Base-by-base conservation (phyloP, 2,113 vertebrate species). In the Lutjanus erythropterus region DNA sequence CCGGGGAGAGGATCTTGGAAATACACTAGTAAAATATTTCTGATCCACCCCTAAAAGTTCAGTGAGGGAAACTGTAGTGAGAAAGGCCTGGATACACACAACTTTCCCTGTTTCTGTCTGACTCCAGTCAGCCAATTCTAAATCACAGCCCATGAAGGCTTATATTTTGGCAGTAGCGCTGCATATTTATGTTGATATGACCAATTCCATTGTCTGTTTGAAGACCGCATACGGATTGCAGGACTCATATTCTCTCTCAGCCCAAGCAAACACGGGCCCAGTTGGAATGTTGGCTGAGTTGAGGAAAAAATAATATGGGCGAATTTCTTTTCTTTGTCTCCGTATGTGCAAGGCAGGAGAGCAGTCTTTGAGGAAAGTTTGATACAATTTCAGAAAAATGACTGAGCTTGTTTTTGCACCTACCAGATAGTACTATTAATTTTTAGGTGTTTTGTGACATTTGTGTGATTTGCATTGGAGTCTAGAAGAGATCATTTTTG, bases 371-470 rank as follows among this genome's bases (percentile, higher is more conserved):
- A 65, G 53, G 58, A 78, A 60, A 52, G 42, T 86, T 60, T 65
- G 39, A 69, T 69, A 65, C 74, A 61, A 59, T 60, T 83, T 42
- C 53, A 56, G 70, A 71, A 59, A 78, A 74, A 69, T 39, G 44
- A 74, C 61, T 31, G 70, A 83, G 46, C 71, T 87, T 86, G 65
- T 81, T 68, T n/a, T 82, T 86, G 84, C 81, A 90, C 84, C 81
- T 83, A 69, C 80, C 75, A 85, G 83, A 78, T 73, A 75, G 41
- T 84, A 75, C 64, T 78, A 44, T 84, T 84, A 37, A 80, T 88
- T 80, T 59, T 87, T 81, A 72, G 67, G 80, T 89, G 89, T 94
- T 86, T 78, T 75, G 86, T 92, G 86, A 82, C 83, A 82, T 90
- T 88, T 88, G 72, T 90, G 90, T 86, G 65, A 76, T 82, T 81